Evolutionary conservation across 2,888 invertebrate species (phyloP).

Genomic region (Unio delphinus): DNA sequence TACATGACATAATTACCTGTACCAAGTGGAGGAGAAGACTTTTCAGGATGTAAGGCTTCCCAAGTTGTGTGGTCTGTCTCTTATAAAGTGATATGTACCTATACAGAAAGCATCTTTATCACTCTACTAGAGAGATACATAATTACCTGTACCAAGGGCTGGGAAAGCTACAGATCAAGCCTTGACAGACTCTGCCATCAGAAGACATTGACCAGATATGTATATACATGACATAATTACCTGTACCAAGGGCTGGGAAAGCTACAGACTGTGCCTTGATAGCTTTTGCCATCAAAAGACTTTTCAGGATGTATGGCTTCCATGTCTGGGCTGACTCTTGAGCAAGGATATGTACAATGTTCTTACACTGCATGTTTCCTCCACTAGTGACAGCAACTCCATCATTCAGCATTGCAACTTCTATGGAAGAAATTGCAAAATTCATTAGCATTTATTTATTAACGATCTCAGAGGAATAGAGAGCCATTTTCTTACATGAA

Average conservation of each 20-base stretch:
- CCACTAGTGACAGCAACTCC: constrained; percentile 23
- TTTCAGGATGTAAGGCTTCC: too few species aligned
- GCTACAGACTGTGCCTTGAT: constrained; percentile 16
- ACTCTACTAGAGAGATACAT: neutral
- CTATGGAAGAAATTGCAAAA: constrained; percentile 3
- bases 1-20: too few species aligned
- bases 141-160: constrained; percentile 32
- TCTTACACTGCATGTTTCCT: constrained; percentile 16
- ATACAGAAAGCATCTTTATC: too few species aligned
- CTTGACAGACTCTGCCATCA: constrained; percentile 20
- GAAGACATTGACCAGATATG: constrained; percentile 2
- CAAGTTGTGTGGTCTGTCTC: too few species aligned
- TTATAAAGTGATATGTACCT: too few species aligned
- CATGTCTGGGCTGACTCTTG: constrained; percentile 13
- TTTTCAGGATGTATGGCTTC: constrained; percentile 11
- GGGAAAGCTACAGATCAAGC: constrained; percentile 26
- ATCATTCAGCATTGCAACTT: constrained; percentile 12
- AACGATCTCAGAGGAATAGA: too few species aligned
- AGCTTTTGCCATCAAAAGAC: constrained; percentile 24
- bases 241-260: constrained; percentile 36
- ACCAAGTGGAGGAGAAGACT: too few species aligned
- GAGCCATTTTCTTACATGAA: too few species aligned
- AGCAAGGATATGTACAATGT: constrained; percentile 20
- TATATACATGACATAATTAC: constrained; percentile 10
- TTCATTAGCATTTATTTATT: too few species aligned